Evolutionary conservation across 2,113 vertebrate species (phyloP).

Genomic region (Ageneiosus marmoratus): DNA sequence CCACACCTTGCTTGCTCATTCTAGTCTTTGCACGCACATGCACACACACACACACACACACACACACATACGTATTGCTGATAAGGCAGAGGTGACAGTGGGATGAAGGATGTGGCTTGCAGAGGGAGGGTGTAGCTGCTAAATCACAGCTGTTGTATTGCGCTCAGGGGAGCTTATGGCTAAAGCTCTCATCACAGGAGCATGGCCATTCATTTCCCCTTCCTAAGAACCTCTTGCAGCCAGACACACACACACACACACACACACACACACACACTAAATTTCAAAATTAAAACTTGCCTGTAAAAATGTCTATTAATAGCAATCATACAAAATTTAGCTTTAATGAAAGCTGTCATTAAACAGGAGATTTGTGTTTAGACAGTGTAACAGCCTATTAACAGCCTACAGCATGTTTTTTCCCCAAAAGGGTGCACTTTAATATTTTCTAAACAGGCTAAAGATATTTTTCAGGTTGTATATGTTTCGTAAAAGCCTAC

Average conservation of each 20-base stretch:
- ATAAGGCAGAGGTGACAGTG: constrained; percentile 51
- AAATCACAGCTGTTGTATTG: constrained; percentile 56
- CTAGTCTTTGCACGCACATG: constrained; percentile 13
- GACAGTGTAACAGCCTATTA: no score
- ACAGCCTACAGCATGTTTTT: background rate
- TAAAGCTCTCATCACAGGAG: constrained; percentile 40
- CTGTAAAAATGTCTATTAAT: no score
- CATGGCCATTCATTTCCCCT: constrained; percentile 46
- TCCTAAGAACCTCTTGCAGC: constrained; percentile 5
- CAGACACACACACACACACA: constrained; percentile 5
- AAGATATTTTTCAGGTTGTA: no score
- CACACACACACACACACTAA: constrained; percentile 5
- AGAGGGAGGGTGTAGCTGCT: constrained; percentile 50
- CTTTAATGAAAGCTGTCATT: no score
- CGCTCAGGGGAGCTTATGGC: constrained; percentile 51
- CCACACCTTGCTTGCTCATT: background rate
- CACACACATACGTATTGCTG: constrained; percentile 46
- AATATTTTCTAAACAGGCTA: no score
- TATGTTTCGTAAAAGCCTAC: no score
- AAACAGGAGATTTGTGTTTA: no score
- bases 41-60: constrained; percentile 31
- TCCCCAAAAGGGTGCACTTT: no score
- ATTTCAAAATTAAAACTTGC: no score
- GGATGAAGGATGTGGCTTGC: constrained; percentile 53
- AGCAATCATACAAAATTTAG: background rate